Evolutionary conservation across 2,797 vertebrate species (phyloP).

Genomic region (Coluber constrictor): DNA sequence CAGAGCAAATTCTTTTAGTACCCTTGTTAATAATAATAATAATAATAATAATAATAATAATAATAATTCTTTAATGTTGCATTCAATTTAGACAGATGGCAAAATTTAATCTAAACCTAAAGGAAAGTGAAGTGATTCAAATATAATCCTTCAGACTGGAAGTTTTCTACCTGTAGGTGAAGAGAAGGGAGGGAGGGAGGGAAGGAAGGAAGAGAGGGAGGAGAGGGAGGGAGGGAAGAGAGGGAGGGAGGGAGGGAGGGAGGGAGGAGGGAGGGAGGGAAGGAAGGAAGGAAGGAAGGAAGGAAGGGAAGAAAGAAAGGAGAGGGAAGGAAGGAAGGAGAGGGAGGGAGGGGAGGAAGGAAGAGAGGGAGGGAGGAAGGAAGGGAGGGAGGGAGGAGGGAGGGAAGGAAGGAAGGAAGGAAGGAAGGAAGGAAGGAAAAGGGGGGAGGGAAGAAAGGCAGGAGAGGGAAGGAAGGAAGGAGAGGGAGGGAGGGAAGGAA

Average conservation of each 20-base stretch:
- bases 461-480: rapidly evolving
- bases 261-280: no score
- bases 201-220: background rate
- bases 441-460: no score
- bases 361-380: rapidly evolving
- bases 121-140: background rate
- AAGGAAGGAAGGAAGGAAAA: no score
- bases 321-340: no score
- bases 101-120: background rate
- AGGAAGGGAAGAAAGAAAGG: rapidly evolving
- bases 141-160: background rate
- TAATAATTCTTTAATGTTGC: background rate
- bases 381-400: no score
- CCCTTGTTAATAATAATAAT: background rate
- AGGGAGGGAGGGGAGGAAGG: background rate
- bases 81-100: background rate
- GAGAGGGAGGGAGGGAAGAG: rapidly evolving
- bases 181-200: background rate
- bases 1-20: background rate
- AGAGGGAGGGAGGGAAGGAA: no score
- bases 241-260: no score
- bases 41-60: background rate
- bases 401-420: no score
- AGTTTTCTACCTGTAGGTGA: background rate
- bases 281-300: no score